These are phyloP conservation scores for Atlantisia rogersi DNA, from an alignment of 2,113 vertebrate species.

Conservation along the genomic window DNA sequence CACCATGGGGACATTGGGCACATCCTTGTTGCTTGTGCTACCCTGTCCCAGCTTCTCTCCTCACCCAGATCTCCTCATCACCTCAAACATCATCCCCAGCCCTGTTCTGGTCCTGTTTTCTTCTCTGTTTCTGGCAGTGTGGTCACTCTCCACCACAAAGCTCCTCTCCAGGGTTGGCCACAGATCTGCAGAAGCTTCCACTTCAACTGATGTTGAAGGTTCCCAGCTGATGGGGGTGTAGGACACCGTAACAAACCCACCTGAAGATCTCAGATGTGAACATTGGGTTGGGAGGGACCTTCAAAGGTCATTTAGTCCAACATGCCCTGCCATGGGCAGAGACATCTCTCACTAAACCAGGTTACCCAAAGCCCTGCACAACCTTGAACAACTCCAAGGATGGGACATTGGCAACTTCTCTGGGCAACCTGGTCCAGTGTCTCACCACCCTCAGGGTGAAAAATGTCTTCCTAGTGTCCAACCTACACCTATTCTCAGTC, in stretches of 20 bases:
- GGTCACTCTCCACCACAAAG: background rate
- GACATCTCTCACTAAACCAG: accelerated
- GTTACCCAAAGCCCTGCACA: background rate
- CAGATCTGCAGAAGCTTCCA: background rate
- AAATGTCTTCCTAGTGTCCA: too few species aligned
- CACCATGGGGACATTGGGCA: background rate
- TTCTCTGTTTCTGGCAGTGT: background rate
- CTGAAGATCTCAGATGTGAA: background rate
- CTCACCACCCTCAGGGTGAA: background rate
- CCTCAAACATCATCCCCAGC: background rate
- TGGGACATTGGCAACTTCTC: background rate
- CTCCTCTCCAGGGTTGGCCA: background rate
- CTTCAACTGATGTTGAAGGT: background rate
- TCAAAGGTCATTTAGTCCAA: background rate
- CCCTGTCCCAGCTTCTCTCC: background rate
- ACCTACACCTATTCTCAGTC: too few species aligned
- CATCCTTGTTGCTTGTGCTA: accelerated
- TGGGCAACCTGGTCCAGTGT: background rate
- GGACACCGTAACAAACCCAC: background rate
- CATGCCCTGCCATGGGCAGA: accelerated
- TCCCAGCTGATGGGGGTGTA: background rate
- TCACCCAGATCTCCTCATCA: background rate
- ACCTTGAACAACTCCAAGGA: background rate
- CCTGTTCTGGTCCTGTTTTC: background rate
- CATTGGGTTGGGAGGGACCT: background rate